A percentile compares a stretch with the other conserved stretches of the same genome.
phyloP scores from a whole-genome alignment of 1,140 invertebrate species.

The Cotesia glomerata region DNA sequence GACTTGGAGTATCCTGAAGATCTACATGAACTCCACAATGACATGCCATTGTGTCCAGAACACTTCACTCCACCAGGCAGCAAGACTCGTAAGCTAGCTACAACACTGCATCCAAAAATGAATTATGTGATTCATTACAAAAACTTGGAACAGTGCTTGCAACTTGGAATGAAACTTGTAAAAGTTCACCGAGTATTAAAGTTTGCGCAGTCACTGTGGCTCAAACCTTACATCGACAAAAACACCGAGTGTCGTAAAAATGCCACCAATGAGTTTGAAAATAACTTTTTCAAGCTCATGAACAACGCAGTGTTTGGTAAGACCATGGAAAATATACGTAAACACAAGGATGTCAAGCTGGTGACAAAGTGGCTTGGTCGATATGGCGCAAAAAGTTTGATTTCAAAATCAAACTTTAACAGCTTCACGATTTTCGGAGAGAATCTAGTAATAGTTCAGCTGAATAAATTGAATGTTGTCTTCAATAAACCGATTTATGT shows the following conservation, averaged over 20 bases:
- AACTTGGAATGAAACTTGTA: too few species aligned
- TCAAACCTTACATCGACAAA: background rate
- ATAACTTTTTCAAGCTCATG: background rate
- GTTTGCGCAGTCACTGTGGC: too few species aligned
- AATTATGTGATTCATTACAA: background rate
- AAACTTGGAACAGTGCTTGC: background rate
- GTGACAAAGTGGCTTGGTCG: background rate
- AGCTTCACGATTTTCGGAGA: too few species aligned
- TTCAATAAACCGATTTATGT: conserved; percentile 1
- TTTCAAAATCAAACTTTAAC: background rate
- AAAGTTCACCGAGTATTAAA: too few species aligned
- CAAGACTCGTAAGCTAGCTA: background rate
- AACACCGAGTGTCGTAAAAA: conserved; percentile 11
- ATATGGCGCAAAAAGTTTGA: background rate
- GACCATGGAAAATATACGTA: background rate
- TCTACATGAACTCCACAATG: conserved; percentile 1
- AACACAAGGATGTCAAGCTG: background rate
- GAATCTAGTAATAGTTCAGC: too few species aligned
- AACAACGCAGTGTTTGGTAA: conserved; percentile 18
- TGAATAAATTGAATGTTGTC: too few species aligned
- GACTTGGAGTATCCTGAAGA: background rate
- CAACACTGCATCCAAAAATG: background rate
- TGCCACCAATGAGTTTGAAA: conserved; percentile 42
- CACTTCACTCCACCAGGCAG: conserved; percentile 30
- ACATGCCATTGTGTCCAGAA: conserved; percentile 23